A percentile compares a stretch with the other conserved stretches of the same genome.
These are phyloP conservation scores for Drosophila pullipes DNA, from an alignment of 2,888 invertebrate species.

Conservation along the genomic window DNA sequence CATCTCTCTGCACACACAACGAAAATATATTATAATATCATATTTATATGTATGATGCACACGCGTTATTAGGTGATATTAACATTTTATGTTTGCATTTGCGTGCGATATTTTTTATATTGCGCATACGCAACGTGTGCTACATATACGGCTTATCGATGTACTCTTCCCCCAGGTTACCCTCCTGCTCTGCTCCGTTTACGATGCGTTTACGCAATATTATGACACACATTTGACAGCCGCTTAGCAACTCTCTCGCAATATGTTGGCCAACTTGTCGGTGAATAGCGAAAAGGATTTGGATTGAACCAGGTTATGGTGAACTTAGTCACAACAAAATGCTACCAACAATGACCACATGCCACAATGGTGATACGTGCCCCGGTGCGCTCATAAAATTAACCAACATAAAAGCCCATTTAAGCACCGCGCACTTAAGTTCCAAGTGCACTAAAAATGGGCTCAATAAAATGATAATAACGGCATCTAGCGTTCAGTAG, in stretches of 20 bases:
- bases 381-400: conserved; percentile 43
- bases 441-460: conserved; percentile 20
- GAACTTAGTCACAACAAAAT: conserved; percentile 3
- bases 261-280: conserved; percentile 23
- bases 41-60: conserved; percentile 16
- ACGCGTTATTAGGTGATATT: conserved; percentile 53
- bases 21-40: conserved; percentile 9
- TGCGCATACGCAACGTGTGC: conserved; percentile 51
- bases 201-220: conserved; percentile 26
- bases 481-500: conserved; percentile 27
- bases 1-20: neutral
- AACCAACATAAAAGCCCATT: conserved; percentile 41
- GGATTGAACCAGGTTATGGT: neutral
- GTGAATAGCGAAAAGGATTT: conserved; percentile 7
- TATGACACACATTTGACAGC: conserved; percentile 36
- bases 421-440: conserved; percentile 37
- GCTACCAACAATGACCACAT: conserved; percentile 40
- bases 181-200: conserved; percentile 1
- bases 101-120: conserved; percentile 20
- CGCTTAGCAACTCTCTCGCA: conserved; percentile 7
- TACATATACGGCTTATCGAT: neutral
- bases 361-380: conserved; percentile 12
- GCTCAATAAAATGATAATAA: conserved; percentile 23
- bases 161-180: too few relatives aligned
- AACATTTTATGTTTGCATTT: conserved; percentile 56